Conservation (phyloP, 2,797 vertebrate genomes). For the Oreortyx pictus region DNA sequence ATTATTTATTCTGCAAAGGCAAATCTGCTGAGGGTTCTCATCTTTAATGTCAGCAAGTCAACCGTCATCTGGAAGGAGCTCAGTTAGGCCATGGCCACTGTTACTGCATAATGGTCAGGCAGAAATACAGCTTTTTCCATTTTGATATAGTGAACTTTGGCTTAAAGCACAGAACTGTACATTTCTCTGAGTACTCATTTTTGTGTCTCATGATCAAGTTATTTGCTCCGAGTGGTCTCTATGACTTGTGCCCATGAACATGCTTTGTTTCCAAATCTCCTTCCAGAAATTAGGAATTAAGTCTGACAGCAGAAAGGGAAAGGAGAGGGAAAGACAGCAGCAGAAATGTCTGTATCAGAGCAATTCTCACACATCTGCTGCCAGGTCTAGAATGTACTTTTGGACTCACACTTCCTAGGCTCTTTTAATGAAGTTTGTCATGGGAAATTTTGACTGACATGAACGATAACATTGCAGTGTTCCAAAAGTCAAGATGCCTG, state of each 20-base stretch:
- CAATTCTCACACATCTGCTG: not conserved
- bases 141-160: not conserved
- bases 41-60: not conserved
- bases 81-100: not conserved
- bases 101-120: fast-evolving
- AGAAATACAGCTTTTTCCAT: not conserved
- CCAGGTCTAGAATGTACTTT: not conserved
- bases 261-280: not conserved
- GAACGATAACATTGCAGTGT: not conserved
- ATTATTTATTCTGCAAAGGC: not conserved
- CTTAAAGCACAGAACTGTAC: not conserved
- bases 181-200: not conserved
- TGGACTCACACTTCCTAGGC: not conserved
- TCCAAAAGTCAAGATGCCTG: not conserved
- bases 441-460: not conserved
- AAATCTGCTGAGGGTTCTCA: not conserved
- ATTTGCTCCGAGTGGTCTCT: not conserved
- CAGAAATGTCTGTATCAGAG: not conserved
- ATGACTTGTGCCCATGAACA: not conserved
- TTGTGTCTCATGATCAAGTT: not conserved
- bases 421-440: not conserved
- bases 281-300: not conserved
- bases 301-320: not conserved
- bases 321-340: not conserved
- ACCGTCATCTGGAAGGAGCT: not conserved